Conservation (phyloP, 2,113 vertebrate species). For the Baryphthengus martii region DNA sequence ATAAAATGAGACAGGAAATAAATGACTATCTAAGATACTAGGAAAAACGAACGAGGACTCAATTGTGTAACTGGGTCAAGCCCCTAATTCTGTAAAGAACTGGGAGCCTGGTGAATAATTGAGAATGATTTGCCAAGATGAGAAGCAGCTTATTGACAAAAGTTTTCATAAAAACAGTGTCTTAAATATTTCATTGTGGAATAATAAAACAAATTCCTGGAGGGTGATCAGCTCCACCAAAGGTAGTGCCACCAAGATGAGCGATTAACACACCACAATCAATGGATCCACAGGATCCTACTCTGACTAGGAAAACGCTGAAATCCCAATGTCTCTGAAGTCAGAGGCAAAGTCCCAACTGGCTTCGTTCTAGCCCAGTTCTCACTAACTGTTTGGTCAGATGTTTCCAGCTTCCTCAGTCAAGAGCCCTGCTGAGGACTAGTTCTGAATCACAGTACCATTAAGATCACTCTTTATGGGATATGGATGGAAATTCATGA, state of each 20-base stretch:
- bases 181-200: background rate
- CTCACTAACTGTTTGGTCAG: background rate
- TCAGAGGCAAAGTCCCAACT: background rate
- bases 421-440: background rate
- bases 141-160: background rate
- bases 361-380: background rate
- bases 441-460: background rate
- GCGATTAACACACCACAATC: background rate
- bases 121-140: background rate
- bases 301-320: background rate
- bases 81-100: background rate
- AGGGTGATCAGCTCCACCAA: background rate
- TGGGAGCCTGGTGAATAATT: background rate
- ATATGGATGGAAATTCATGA: background rate
- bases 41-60: background rate
- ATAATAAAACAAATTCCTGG: background rate
- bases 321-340: background rate
- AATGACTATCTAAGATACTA: background rate
- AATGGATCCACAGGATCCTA: background rate
- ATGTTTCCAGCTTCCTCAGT: background rate
- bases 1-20: background rate
- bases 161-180: background rate
- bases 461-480: background rate
- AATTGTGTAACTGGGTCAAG: background rate
- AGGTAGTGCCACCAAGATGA: background rate